Evolutionary conservation across 2,113 vertebrate species (phyloP).

Genomic region (Leptosomus discolor): DNA sequence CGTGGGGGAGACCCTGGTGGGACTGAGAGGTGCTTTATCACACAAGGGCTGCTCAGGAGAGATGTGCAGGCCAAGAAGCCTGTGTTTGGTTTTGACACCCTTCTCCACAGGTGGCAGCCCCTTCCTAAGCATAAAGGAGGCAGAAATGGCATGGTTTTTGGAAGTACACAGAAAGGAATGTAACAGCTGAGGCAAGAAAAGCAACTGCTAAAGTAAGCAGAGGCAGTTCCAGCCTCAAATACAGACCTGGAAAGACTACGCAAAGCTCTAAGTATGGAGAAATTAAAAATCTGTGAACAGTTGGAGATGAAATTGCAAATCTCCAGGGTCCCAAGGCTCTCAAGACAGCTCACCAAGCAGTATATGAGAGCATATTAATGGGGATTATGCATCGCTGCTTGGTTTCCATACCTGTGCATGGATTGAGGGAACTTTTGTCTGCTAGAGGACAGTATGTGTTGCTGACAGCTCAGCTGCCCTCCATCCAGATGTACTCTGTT

Average conservation of each 20-base stretch:
- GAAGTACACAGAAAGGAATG: not conserved
- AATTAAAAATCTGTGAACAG: not conserved
- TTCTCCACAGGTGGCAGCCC: no score
- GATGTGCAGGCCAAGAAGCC: not conserved
- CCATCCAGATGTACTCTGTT: not conserved
- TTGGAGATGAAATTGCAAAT: not conserved
- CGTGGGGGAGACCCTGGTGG: no score
- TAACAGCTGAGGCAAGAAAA: not conserved
- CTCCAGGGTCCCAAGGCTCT: not conserved
- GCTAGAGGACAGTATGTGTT: not conserved
- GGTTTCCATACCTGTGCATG: not conserved
- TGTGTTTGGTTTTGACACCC: not conserved
- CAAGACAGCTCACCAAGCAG: not conserved
- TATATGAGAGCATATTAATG: not conserved
- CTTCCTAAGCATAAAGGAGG: not conserved
- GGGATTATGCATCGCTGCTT: not conserved
- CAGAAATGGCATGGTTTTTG: accelerated
- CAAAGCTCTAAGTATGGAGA: not conserved
- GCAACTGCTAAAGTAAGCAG: not conserved
- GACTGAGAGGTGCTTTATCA: not conserved
- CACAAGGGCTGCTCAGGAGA: not conserved
- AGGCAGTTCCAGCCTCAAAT: not conserved
- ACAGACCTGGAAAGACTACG: not conserved
- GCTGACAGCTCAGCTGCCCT: not conserved
- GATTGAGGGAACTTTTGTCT: not conserved